Conservation (phyloP, 2,888 invertebrate genomes). For the Mythimna albipuncta region DNA sequence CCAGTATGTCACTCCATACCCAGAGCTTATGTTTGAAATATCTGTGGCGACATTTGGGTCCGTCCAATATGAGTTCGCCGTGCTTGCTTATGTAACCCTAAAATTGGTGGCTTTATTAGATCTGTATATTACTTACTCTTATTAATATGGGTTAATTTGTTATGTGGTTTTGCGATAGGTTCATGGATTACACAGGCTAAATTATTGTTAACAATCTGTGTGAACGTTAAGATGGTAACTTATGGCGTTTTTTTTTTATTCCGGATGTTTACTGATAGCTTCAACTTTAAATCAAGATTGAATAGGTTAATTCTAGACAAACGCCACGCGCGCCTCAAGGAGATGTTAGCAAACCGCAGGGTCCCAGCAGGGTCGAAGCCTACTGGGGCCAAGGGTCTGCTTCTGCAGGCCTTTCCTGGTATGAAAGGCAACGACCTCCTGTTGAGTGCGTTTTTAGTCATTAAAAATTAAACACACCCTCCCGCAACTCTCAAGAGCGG, state of each 20-base stretch:
- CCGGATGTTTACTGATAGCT: too few species aligned
- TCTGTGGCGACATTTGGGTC: slow-evolving; percentile 78
- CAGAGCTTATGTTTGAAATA: slow-evolving; percentile 80
- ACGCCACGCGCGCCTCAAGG: too few species aligned
- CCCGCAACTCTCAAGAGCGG: too few species aligned
- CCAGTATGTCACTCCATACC: slow-evolving; percentile 80
- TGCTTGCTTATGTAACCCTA: slow-evolving; percentile 83
- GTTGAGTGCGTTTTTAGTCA: too few species aligned
- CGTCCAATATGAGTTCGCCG: slow-evolving; percentile 78
- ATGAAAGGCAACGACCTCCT: too few species aligned
- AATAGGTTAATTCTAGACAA: too few species aligned
- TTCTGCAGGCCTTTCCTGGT: too few species aligned
- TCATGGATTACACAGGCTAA: not conserved
- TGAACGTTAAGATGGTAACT: not conserved
- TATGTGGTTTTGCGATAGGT: not conserved
- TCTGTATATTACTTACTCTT: not conserved
- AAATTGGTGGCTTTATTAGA: slow-evolving; percentile 12
- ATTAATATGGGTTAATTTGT: not conserved
- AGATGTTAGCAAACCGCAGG: too few species aligned
- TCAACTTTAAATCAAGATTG: too few species aligned
- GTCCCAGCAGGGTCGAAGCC: too few species aligned
- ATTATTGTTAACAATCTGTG: not conserved
- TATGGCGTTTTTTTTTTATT: not conserved
- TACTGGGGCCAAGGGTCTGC: too few species aligned
- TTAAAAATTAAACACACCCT: too few species aligned